Percentiles rank a stretch among this genome's conserved stretches.
Conservation (phyloP, 2,797 vertebrate genomes). For the Semotilus atromaculatus region DNA sequence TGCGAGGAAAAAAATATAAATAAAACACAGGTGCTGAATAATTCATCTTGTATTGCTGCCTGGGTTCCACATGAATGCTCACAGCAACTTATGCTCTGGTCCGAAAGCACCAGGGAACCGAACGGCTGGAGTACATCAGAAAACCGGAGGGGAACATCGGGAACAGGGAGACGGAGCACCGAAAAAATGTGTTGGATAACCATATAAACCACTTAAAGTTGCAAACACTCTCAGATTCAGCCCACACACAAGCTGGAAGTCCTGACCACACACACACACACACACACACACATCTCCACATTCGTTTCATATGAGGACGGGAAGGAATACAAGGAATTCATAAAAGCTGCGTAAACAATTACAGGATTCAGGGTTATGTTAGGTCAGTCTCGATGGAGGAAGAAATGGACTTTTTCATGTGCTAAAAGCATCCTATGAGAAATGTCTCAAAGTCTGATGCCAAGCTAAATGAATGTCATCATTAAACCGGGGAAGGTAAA, state of each 20-base stretch:
- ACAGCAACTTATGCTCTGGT: constrained; percentile 58
- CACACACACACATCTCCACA: not conserved
- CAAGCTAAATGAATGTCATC: not conserved
- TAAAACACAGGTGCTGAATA: constrained; percentile 70
- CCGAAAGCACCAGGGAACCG: constrained; percentile 66
- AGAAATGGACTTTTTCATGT: not conserved
- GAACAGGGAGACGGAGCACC: constrained; percentile 48
- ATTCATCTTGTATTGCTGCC: constrained; percentile 75
- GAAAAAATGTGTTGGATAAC: constrained; percentile 40
- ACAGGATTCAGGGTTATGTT: not conserved
- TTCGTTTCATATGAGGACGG: not conserved
- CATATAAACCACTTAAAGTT: constrained; percentile 21
- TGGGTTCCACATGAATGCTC: constrained; percentile 73
- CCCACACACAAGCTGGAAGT: constrained; percentile 1
- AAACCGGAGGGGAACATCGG: constrained; percentile 35
- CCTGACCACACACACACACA: constrained; percentile 27
- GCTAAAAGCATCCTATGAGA: constrained; percentile 15
- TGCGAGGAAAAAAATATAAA: constrained; percentile 60
- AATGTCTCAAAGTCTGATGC: constrained; percentile 8
- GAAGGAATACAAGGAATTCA: not conserved
- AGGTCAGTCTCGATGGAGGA: not conserved
- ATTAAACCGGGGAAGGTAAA: not conserved
- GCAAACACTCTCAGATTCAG: constrained; percentile 19
- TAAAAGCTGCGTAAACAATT: constrained; percentile 21
- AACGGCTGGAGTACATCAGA: constrained; percentile 45